These are phyloP conservation scores for Drosophila anomalata DNA, from an alignment of 2,888 invertebrate genomes.

Conservation along the genomic window DNA sequence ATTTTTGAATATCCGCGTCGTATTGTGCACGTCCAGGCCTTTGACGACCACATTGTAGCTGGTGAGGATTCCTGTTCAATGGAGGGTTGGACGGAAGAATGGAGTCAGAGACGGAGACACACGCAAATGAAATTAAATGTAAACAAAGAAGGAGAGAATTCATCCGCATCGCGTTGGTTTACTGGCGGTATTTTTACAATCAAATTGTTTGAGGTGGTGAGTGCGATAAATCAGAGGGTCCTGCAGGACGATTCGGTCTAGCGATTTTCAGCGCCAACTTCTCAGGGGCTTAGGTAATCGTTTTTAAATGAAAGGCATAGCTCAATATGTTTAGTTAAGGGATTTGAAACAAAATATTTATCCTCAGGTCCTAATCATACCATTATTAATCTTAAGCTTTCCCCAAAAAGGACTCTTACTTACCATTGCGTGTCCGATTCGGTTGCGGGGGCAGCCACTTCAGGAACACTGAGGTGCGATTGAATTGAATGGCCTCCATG, in stretches of 20 bases:
- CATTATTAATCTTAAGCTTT: conserved; percentile 7
- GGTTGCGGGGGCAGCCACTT: conserved; percentile 93
- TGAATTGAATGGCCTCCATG: conserved; percentile 92
- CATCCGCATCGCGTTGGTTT: conserved; percentile 19
- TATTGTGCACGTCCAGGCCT: conserved; percentile 86
- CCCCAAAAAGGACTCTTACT: conserved; percentile 39
- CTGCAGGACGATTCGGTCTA: neutral
- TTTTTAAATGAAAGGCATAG: neutral
- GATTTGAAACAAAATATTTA: no score
- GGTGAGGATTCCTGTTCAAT: conserved; percentile 86
- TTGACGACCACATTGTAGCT: conserved; percentile 91
- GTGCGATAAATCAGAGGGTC: neutral
- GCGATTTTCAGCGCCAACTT: neutral
- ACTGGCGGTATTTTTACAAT: conserved; percentile 24
- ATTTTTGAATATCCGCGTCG: conserved; percentile 87
- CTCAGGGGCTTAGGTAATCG: neutral
- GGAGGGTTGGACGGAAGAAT: conserved; percentile 1
- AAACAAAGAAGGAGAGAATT: conserved; percentile 40
- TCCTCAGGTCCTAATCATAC: neutral
- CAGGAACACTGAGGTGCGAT: conserved; percentile 91
- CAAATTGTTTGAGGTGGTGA: conserved; percentile 15
- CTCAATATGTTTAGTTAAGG: no score
- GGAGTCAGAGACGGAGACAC: conserved; percentile 22
- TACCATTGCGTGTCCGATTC: conserved; percentile 90
- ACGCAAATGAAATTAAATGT: conserved; percentile 67